These are phyloP conservation scores for Urechis unicinctus DNA, from an alignment of 2,888 invertebrate genomes.

Conservation along the genomic window DNA sequence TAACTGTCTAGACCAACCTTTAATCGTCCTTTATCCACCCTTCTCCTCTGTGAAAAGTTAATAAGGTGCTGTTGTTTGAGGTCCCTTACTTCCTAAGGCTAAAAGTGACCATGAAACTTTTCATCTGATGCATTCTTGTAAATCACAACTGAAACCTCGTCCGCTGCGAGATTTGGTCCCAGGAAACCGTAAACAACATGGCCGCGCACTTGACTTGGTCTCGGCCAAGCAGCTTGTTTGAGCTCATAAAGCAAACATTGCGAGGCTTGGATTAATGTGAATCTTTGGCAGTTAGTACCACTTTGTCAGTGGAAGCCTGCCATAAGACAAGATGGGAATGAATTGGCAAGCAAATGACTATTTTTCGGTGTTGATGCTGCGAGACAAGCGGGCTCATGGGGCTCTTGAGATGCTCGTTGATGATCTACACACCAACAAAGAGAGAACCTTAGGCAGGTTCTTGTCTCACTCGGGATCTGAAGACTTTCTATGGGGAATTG, in stretches of 20 bases:
- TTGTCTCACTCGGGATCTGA: slow-evolving; percentile 46
- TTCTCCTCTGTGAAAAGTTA: too few relatives aligned
- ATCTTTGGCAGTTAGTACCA: not conserved
- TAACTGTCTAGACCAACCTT: too few relatives aligned
- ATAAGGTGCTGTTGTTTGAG: too few relatives aligned
- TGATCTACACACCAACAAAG: slow-evolving; percentile 45
- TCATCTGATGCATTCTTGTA: too few relatives aligned
- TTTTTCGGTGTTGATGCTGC: slow-evolving; percentile 34
- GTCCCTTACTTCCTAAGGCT: too few relatives aligned
- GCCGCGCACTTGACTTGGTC: not conserved
- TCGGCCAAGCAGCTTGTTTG: too few relatives aligned
- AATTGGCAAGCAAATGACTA: slow-evolving; percentile 41
- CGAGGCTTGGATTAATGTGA: not conserved
- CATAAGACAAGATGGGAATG: slow-evolving; percentile 16
- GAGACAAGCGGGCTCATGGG: slow-evolving; percentile 32
- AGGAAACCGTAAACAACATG: not conserved
- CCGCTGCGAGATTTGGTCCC: too few relatives aligned
- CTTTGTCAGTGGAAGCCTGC: not conserved
- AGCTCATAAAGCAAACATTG: too few relatives aligned
- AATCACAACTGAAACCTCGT: too few relatives aligned
- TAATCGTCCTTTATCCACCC: too few relatives aligned
- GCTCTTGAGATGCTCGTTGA: slow-evolving; percentile 48
- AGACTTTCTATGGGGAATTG: slow-evolving; percentile 46
- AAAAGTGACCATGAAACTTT: too few relatives aligned
- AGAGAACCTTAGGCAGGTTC: slow-evolving; percentile 39